These are phyloP conservation scores for Australoheros scitulus DNA, from an alignment of 2,113 vertebrate genomes.

Conservation along the genomic window DNA sequence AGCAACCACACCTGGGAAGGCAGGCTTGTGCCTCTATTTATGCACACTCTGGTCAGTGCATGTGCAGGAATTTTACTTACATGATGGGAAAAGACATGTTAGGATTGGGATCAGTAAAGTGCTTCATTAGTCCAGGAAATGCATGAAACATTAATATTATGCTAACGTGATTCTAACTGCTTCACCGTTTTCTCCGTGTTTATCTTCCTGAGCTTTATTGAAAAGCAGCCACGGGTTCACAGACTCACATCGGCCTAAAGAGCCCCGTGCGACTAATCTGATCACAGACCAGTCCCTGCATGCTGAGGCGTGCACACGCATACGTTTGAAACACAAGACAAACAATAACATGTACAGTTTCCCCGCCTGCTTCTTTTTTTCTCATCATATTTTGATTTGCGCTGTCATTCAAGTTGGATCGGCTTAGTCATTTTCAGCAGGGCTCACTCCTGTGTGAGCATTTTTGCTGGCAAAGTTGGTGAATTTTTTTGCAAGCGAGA, in stretches of 20 bases:
- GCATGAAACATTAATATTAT: neutral
- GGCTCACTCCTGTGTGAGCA: conserved; percentile 28
- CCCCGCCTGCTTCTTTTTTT: conserved; percentile 2
- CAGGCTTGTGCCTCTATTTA: neutral
- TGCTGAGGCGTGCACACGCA: conserved; percentile 21
- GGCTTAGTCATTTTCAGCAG: neutral
- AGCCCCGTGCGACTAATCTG: conserved; percentile 11
- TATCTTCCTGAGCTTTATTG: conserved; percentile 1
- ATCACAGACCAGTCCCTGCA: conserved; percentile 21
- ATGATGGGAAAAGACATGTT: neutral
- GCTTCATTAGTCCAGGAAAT: neutral
- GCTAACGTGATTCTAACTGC: neutral
- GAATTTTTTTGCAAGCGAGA: neutral
- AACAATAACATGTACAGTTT: conserved; percentile 11
- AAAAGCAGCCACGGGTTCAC: neutral
- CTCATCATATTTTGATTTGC: conserved; percentile 23
- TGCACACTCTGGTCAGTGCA: neutral
- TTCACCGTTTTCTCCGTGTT: conserved; percentile 3
- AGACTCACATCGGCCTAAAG: conserved; percentile 6
- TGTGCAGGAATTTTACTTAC: neutral
- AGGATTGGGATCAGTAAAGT: neutral
- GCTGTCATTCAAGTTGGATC: conserved; percentile 43
- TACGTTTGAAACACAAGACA: conserved; percentile 34
- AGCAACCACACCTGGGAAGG: conserved; percentile 22
- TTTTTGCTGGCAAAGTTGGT: conserved; percentile 25